These are phyloP conservation scores for Drosophila meridiana DNA, from an alignment of 2,888 invertebrate species.

Conservation along the genomic window DNA sequence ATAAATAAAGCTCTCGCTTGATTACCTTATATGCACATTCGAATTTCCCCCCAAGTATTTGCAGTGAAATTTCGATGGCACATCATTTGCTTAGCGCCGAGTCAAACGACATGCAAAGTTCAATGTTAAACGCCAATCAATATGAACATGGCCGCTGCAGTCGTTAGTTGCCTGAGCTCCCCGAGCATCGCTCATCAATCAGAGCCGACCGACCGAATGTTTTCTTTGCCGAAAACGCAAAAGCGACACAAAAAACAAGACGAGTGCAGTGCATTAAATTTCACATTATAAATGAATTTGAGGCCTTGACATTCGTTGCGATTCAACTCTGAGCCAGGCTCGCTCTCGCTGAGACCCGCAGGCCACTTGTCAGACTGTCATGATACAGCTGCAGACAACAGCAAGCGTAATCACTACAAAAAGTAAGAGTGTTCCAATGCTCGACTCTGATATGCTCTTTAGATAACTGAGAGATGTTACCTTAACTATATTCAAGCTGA, in stretches of 20 bases:
- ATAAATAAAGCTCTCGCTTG: conserved; percentile 36
- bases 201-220: conserved; percentile 37
- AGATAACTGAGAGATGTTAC: too few relatives aligned
- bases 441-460: neutral
- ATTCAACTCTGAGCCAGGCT: neutral
- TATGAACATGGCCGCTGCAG: conserved; percentile 32
- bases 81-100: conserved; percentile 20
- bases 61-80: conserved; percentile 54
- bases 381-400: conserved; percentile 34
- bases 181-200: conserved; percentile 64
- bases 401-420: neutral
- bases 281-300: conserved; percentile 57
- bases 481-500: neutral
- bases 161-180: conserved; percentile 25
- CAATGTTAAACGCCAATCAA: conserved; percentile 77
- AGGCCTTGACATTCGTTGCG: conserved; percentile 42
- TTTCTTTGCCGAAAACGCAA: conserved; percentile 24
- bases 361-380: conserved; percentile 36
- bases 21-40: conserved; percentile 43
- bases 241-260: neutral
- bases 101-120: conserved; percentile 60
- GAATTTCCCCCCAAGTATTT: conserved; percentile 59
- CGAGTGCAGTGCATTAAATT: conserved; percentile 45
- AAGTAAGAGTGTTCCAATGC: neutral
- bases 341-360: conserved; percentile 3